These are phyloP conservation scores for Caenorhabditis sulstoni DNA, from an alignment of 2,888 invertebrate species.

Conservation along the genomic window DNA sequence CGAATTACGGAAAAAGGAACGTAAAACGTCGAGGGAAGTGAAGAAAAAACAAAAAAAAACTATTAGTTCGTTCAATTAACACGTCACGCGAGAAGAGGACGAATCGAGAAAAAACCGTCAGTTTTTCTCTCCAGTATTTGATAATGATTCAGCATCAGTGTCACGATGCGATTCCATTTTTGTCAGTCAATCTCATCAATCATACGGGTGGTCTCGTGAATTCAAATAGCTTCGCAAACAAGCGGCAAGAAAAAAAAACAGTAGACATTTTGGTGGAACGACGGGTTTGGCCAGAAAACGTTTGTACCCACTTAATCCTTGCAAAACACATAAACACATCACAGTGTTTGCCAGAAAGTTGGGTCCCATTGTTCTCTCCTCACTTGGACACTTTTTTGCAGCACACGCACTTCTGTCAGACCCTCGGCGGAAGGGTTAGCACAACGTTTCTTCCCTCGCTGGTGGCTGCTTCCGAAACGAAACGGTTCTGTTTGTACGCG, in stretches of 20 bases:
- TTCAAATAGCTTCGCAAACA: constrained; percentile 49
- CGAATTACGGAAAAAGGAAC: constrained; percentile 56
- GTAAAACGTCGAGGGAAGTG: constrained; percentile 18
- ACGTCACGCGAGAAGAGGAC: neutral
- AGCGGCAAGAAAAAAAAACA: constrained; percentile 4
- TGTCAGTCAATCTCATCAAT: constrained; percentile 27
- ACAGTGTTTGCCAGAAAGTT: constrained; percentile 51
- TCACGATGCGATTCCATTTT: constrained; percentile 43
- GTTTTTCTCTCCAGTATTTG: neutral
- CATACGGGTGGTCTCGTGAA: constrained; percentile 47
- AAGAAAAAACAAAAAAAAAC: constrained; percentile 25
- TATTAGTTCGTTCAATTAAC: neutral
- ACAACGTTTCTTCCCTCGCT: constrained; percentile 29
- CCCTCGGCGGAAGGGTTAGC: neutral
- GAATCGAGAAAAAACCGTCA: neutral
- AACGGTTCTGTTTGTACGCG: constrained; percentile 51
- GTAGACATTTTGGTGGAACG: neutral
- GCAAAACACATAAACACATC: constrained; percentile 30
- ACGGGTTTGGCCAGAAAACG: constrained; percentile 12
- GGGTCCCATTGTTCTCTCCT: constrained; percentile 40
- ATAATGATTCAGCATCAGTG: constrained; percentile 28
- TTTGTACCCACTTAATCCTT: constrained; percentile 46
- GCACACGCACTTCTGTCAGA: constrained; percentile 29
- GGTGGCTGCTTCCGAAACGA: constrained; percentile 26
- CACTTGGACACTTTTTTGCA: constrained; percentile 35